Conservation (phyloP, 2,113 vertebrate genomes). For the Anser cygnoides region DNA sequence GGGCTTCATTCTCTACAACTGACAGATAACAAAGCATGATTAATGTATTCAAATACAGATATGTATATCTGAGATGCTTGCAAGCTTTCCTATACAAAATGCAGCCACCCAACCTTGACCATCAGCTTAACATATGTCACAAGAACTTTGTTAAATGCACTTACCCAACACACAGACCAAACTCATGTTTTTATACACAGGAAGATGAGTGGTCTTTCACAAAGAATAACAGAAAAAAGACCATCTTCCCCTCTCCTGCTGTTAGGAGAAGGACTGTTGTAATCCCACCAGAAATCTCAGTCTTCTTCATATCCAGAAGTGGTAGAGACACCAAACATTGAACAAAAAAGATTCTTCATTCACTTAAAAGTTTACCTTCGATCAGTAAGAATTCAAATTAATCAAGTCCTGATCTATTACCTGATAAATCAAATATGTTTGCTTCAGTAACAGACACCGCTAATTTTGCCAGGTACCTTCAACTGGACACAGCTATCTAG, state of each 20-base stretch:
- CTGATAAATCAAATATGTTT: neutral
- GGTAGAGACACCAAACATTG: neutral
- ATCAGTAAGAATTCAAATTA: neutral
- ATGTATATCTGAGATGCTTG: neutral
- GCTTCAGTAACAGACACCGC: neutral
- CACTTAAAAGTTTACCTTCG: neutral
- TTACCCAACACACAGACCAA: neutral
- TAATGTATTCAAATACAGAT: neutral
- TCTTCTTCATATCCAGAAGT: neutral
- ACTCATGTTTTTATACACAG: neutral
- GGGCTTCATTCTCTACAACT: neutral
- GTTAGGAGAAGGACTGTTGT: neutral
- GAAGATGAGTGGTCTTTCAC: neutral
- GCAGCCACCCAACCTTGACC: neutral
- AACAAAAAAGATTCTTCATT: neutral
- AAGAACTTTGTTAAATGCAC: neutral
- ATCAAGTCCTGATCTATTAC: neutral
- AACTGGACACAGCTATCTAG: neutral
- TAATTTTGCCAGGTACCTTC: neutral
- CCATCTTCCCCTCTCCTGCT: neutral
- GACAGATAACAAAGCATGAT: neutral
- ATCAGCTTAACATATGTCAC: neutral
- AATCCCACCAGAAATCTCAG: neutral
- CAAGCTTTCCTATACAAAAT: neutral
- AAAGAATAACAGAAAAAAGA: neutral